Conservation (phyloP, 2,113 vertebrate species). For the Chinchilla lanigera region DNA sequence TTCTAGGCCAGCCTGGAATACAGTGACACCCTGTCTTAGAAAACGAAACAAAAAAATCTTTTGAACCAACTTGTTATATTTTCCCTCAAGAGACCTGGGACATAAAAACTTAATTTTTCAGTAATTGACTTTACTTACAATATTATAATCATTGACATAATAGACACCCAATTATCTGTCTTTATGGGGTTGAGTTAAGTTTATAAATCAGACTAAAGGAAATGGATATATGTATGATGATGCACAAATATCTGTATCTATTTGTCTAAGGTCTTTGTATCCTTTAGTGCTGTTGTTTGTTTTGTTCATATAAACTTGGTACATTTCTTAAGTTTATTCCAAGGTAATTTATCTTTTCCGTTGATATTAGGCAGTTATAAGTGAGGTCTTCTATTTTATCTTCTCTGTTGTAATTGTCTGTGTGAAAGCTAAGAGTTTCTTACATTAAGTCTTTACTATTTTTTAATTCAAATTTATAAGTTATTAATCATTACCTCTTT, state of each 20-base stretch:
- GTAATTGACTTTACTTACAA: background rate
- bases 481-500: background rate
- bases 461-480: background rate
- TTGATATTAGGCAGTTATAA: background rate
- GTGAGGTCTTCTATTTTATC: background rate
- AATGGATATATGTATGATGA: background rate
- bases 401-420: background rate
- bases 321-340: background rate
- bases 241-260: background rate
- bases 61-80: background rate
- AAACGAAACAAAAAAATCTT: background rate
- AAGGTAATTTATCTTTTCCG: background rate
- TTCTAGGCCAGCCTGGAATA: background rate
- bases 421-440: background rate
- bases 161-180: background rate
- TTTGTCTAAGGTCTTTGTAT: background rate
- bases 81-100: background rate
- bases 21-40: background rate
- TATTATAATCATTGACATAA: background rate
- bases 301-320: background rate
- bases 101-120: conserved; percentile 14
- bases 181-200: background rate
- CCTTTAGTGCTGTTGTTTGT: background rate
- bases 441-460: background rate
- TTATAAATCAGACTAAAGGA: background rate